Evolutionary conservation across 2,888 invertebrate genomes (phyloP).

Genomic region (Blera fallax): DNA sequence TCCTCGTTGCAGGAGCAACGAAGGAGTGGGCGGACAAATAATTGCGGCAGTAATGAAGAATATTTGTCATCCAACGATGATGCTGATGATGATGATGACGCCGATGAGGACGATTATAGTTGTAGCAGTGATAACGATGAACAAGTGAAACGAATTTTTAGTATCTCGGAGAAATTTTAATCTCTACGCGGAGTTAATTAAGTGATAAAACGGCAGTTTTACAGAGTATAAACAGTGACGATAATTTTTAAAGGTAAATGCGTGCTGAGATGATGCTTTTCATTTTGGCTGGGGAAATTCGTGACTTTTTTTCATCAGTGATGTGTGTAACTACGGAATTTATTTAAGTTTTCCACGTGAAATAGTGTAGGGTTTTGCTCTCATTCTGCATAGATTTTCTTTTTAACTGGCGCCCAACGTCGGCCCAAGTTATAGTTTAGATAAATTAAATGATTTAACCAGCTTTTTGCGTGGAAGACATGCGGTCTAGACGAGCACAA

Average conservation of each 20-base stretch:
- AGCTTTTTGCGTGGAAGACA: too few species aligned
- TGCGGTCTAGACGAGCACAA: too few species aligned
- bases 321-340: too few species aligned
- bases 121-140: slow-evolving; percentile 79
- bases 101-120: slow-evolving; percentile 55
- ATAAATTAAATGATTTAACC: too few species aligned
- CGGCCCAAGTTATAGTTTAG: too few species aligned
- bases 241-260: slow-evolving; percentile 20
- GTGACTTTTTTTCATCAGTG: not conserved
- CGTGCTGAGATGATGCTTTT: not conserved
- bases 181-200: slow-evolving; percentile 11
- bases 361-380: too few species aligned
- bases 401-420: too few species aligned
- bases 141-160: slow-evolving; percentile 80
- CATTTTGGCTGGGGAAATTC: not conserved
- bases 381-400: too few species aligned
- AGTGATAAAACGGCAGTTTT: slow-evolving; percentile 3
- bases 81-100: slow-evolving; percentile 56
- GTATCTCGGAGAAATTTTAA: slow-evolving; percentile 81
- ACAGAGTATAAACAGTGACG: slow-evolving; percentile 6
- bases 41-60: slow-evolving; percentile 55
- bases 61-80: slow-evolving; percentile 60
- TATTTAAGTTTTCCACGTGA: too few species aligned
- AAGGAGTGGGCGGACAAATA: slow-evolving; percentile 35
- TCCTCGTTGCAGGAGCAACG: slow-evolving; percentile 45